Base-by-base conservation (phyloP, 30 jellyfish, hydroid and myxozoan species). In the Hydractinia symbiolongicarpus region DNA sequence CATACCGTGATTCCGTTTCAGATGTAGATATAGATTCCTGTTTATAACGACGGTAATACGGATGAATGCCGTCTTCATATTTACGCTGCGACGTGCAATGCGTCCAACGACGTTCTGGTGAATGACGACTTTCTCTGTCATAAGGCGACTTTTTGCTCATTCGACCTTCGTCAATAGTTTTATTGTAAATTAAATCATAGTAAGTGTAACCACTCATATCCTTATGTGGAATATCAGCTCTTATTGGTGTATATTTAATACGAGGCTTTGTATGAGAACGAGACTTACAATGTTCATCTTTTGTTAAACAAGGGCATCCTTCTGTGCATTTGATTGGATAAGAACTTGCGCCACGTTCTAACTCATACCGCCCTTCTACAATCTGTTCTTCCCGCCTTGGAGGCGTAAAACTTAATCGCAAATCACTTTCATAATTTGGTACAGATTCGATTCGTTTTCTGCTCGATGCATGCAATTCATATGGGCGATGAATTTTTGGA, bases 371-470 rank as follows among this genome's bases (percentile, higher is more conserved):
- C 44, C 44, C 44, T 30, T 30, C 44, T 30, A 30, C 44, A 2
- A 30, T 30, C 44, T 30, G 44, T 30, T 30, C 44, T 30, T 30
- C 44, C 44, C 44, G 44, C 44, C 44, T 30, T 30, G 44, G 44
- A 30, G 44, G 44, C 44, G 44, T 30, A 30, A 30, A 30, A 30
- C 44, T 1, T 30, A 30, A 30, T 30, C 44, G 44, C 44, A 30
- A 30, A 30, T 30, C 44, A 30, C 52, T 51, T 64, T n/a, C 19
- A 51, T 64, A 64, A 51, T 64, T 51, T 13, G 74, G 74, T n/a
- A 64, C 74, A 64, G 74, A 64, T 64, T 64, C 74, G 17, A 64
- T n/a, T 64, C 74, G 19, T 64, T 64, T 64, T 13, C 74, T 64
- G 9, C 52, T 7, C 74, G 19, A n/a, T 64, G 74, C 40, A 6